Base-by-base conservation (phyloP, 2,113 vertebrate species). In the Acanthisitta chloris region DNA sequence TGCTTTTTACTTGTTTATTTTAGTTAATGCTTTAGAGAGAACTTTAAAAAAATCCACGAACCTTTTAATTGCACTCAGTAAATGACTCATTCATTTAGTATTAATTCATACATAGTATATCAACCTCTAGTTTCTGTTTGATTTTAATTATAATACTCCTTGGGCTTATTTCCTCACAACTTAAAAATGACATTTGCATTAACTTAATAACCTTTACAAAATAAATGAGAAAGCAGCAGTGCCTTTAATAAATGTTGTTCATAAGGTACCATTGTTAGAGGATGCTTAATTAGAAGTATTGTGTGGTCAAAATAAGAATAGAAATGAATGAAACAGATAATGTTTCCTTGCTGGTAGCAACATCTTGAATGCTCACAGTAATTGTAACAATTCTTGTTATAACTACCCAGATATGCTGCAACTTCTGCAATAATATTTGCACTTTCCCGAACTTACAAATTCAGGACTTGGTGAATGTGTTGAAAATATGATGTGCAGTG, bases 241-340 rank as follows among this genome's bases (percentile, higher is more conserved):
- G 40, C 69, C 82, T 96, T 86, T 90, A 93, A 86, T 93, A 96
- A 96, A 94, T 90, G 80, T 78, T 93, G 49, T 80, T 92, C 80
- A 90, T 91, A 85, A 96, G 93, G 77, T 65, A 54, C 69, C 81
- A 72, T 93, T 95, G 69, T 94, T 85, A 48, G 31, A 81, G 86
- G 83, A 76, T 76, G 55, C 87, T 97, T 97, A 97, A 97, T 97
- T 96, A 91, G 90, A 97, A 97, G 96, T 95, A 96, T 72, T 92
- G 87, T 73, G 76, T 94, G 96, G 96, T 96, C 92, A 96, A 97
- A 97, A 94, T 65, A 88, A 97, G 95, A 96, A 96, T 29, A 91
- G 88, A 95, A 97, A 88, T 10, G 73, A 88, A 95, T 65, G 67
- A 96, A 86, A 92, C 45, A 80, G 88, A 93, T 96, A 83, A 90